Evolutionary conservation across 1,140 invertebrate genomes (phyloP).

Genomic region (Zophobas atratus): DNA sequence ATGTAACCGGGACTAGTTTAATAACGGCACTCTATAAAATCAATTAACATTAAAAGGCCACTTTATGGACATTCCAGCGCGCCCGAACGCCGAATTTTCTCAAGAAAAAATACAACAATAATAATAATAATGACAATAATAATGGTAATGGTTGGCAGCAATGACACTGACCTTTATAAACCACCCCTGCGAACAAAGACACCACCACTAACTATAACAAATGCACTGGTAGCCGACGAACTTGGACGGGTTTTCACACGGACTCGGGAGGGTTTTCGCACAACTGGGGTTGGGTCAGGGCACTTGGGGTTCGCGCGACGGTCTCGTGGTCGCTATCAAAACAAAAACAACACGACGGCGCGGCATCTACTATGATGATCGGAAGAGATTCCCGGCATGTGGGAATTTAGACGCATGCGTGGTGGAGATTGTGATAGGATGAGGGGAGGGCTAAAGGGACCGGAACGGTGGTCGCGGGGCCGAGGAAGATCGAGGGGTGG

Average conservation of each 20-base stretch:
- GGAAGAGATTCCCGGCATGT: slow-evolving; percentile 36
- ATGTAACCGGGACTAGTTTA: neutral
- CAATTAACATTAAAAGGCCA: slow-evolving; percentile 11
- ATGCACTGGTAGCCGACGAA: neutral
- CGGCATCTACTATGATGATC: slow-evolving; percentile 26
- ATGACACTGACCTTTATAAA: slow-evolving; percentile 2
- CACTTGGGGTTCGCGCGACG: neutral
- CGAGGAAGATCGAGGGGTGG: neutral
- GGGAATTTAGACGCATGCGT: slow-evolving; percentile 33
- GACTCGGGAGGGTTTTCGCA: neutral
- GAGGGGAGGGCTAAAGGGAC: slow-evolving; percentile 28
- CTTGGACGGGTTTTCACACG: neutral
- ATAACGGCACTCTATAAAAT: slow-evolving; percentile 5
- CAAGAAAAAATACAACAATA: too few relatives aligned
- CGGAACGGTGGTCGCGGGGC: slow-evolving; percentile 8
- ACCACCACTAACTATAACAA: neutral
- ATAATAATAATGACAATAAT: too few relatives aligned
- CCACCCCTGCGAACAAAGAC: slow-evolving; percentile 9
- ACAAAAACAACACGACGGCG: slow-evolving; percentile 31
- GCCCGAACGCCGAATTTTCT: neutral
- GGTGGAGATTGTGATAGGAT: neutral
- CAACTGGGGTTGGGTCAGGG: neutral
- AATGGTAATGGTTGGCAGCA: too few relatives aligned
- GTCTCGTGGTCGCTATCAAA: slow-evolving; percentile 6
- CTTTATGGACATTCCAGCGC: slow-evolving; percentile 10